Percentiles rank a stretch among this genome's conserved stretches.
phyloP scores from a whole-genome alignment of 2,888 invertebrate genomes.

The Lycocerus yunnanus region DNA sequence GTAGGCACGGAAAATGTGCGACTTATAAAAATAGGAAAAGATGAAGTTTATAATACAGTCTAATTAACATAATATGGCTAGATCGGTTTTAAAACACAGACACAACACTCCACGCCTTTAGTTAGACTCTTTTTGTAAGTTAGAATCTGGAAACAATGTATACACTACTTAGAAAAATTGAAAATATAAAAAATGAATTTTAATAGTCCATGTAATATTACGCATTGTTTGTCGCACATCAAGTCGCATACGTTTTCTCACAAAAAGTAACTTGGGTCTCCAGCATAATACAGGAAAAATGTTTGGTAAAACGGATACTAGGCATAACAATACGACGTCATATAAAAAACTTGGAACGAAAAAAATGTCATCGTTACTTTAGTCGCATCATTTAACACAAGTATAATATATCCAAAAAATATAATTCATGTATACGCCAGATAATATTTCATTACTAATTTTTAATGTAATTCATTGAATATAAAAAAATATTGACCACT shows the following conservation, averaged over 20 bases:
- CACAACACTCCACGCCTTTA: too few relatives aligned
- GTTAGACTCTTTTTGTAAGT: background rate
- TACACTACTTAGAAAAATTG: background rate
- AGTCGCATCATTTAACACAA: conserved; percentile 18
- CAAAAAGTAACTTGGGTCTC: conserved; percentile 3
- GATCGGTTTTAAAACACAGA: background rate
- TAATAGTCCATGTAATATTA: background rate
- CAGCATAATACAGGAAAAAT: conserved; percentile 9
- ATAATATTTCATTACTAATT: background rate
- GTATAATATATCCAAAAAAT: conserved; percentile 1
- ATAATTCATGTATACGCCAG: background rate
- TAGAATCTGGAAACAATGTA: background rate
- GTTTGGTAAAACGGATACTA: conserved; percentile 15
- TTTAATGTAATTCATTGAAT: background rate
- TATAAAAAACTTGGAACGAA: conserved; percentile 15
- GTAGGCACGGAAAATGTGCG: too few relatives aligned
- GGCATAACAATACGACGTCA: conserved; percentile 8
- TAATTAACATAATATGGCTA: background rate
- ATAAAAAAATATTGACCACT: background rate
- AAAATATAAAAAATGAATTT: background rate
- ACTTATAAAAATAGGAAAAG: too few relatives aligned
- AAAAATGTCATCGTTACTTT: conserved; percentile 21
- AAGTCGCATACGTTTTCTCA: background rate
- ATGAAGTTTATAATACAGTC: background rate
- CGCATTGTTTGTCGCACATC: background rate